These are phyloP conservation scores for Gibbula magus DNA, from an alignment of 2,888 invertebrate genomes.

Conservation along the genomic window DNA sequence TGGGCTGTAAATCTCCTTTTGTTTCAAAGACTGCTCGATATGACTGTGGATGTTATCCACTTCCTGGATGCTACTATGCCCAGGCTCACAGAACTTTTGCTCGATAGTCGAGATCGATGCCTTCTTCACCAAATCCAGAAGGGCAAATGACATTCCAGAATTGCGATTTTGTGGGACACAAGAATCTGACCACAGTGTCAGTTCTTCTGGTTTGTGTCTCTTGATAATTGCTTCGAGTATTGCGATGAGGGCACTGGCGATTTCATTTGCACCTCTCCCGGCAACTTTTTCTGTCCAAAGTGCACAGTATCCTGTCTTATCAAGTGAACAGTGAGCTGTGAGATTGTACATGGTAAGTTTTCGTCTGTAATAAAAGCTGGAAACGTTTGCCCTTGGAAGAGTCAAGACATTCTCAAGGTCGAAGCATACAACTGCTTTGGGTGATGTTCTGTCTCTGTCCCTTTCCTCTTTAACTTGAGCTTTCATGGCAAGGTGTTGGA, in stretches of 20 bases:
- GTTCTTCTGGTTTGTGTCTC: background rate
- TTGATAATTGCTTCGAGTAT: constrained; percentile 10
- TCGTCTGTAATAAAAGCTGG: constrained; percentile 12
- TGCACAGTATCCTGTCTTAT: constrained; percentile 36
- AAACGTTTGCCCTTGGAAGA: background rate
- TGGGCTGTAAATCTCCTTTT: background rate
- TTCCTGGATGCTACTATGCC: constrained; percentile 40
- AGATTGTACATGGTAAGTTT: constrained; percentile 42
- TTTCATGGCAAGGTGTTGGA: too few species aligned
- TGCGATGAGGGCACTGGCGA: constrained; percentile 27
- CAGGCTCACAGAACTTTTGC: constrained; percentile 35
- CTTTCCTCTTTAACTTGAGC: too few species aligned
- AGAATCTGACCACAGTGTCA: constrained; percentile 33
- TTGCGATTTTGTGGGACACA: constrained; percentile 23
- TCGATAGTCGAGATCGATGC: constrained; percentile 22
- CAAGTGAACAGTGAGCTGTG: constrained; percentile 35
- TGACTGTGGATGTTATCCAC: background rate
- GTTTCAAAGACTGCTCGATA: background rate
- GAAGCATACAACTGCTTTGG: too few species aligned
- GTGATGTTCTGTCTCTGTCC: too few species aligned
- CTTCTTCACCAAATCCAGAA: constrained; percentile 33
- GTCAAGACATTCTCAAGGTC: constrained; percentile 19
- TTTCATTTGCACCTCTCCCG: constrained; percentile 30
- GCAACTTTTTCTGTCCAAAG: constrained; percentile 24
- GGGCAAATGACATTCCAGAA: constrained; percentile 34